A percentile compares a stretch with the other conserved stretches of the same genome.
Conservation (phyloP, 2,888 invertebrate genomes). For the Conistra vaccinii region DNA sequence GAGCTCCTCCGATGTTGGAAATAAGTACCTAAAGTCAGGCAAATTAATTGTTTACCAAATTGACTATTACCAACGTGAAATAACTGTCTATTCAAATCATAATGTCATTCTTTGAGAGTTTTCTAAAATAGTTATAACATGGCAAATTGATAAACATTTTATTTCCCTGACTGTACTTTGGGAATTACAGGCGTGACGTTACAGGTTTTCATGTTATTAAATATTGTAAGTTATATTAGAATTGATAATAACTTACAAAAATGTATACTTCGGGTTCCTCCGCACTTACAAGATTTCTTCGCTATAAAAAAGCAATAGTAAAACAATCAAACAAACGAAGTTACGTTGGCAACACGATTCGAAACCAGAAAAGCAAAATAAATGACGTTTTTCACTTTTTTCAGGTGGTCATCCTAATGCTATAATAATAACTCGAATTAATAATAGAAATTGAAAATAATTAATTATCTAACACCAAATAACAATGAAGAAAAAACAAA, state of each 20-base stretch:
- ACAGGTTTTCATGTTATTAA: no score
- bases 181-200: no score
- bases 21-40: no score
- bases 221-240: not conserved
- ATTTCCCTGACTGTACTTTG: no score
- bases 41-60: no score
- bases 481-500: not conserved
- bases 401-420: not conserved
- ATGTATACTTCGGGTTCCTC: not conserved
- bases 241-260: slow-evolving; percentile 14
- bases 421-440: not conserved
- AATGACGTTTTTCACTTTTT: not conserved
- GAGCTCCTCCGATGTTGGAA: no score
- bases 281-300: slow-evolving; percentile 21
- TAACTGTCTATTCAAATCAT: no score
- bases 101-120: no score
- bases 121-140: no score
- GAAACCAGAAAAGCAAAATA: no score
- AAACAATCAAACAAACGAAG: not conserved
- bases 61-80: no score
- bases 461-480: not conserved
- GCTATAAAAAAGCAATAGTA: slow-evolving; percentile 13
- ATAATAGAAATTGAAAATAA: not conserved
- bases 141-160: no score
- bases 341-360: not conserved